These are phyloP conservation scores for Chrysemys picta DNA, from an alignment of 2,113 vertebrate genomes.

Conservation along the genomic window DNA sequence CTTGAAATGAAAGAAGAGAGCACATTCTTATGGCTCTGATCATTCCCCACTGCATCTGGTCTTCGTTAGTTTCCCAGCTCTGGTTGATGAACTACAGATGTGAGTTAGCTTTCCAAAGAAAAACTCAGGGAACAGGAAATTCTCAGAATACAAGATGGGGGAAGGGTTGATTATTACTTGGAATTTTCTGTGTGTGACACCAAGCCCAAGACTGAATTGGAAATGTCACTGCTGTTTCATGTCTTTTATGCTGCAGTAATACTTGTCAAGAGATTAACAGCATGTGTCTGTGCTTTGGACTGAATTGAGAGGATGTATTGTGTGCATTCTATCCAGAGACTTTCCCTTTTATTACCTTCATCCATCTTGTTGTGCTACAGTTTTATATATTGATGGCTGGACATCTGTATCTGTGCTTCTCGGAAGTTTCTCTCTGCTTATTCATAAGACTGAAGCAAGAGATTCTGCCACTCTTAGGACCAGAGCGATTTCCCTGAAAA, in stretches of 20 bases:
- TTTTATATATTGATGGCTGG: background rate
- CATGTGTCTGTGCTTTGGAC: background rate
- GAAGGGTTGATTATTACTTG: conserved; percentile 32
- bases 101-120: background rate
- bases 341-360: background rate
- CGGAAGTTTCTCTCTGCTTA: background rate
- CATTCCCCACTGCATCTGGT: background rate
- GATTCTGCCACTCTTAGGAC: background rate
- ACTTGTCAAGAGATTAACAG: background rate
- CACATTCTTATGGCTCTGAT: background rate
- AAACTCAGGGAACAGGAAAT: conserved; percentile 68
- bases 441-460: background rate
- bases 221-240: background rate
- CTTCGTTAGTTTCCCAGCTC: background rate
- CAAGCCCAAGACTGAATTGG: background rate
- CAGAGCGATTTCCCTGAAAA: background rate
- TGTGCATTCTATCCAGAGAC: background rate
- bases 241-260: background rate
- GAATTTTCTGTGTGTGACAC: background rate
- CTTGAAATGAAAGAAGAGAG: background rate
- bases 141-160: conserved; percentile 27
- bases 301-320: background rate
- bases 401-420: background rate
- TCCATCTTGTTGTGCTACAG: background rate
- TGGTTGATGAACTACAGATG: conserved; percentile 73